A percentile compares a stretch with the other conserved stretches of the same genome.
These are phyloP conservation scores for Diglossa cyanea DNA, from an alignment of 2,797 vertebrate genomes.

Conservation along the genomic window DNA sequence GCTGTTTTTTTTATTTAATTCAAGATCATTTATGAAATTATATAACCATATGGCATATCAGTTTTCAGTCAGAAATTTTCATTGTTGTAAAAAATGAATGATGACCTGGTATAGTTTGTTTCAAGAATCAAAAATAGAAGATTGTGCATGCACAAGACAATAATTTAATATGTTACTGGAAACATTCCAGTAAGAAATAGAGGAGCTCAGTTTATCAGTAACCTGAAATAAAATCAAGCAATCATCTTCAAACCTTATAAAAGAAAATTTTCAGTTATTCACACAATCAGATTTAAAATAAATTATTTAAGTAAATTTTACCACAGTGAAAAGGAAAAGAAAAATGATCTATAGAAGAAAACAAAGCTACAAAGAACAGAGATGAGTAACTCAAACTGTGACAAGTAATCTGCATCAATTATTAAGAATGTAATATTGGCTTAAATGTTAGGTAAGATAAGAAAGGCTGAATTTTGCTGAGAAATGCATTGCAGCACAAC, in stretches of 20 bases:
- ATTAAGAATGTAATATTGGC: neutral
- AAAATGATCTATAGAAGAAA: neutral
- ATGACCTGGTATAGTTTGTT: neutral
- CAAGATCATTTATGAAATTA: neutral
- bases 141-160: neutral
- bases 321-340: neutral
- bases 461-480: neutral
- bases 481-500: neutral
- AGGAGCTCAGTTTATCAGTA: neutral
- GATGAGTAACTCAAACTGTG: neutral
- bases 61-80: neutral
- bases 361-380: neutral
- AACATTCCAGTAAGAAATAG: neutral
- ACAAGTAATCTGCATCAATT: neutral
- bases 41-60: neutral
- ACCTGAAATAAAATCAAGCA: slow-evolving; percentile 2
- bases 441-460: neutral
- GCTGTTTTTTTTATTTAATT: neutral
- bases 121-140: neutral
- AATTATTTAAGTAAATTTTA: neutral
- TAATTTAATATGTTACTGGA: neutral
- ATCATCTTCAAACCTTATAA: neutral
- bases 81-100: neutral
- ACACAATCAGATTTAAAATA: neutral
- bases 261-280: neutral